Conservation (phyloP, 2,797 vertebrate genomes). For the Amazonetta brasiliensis region DNA sequence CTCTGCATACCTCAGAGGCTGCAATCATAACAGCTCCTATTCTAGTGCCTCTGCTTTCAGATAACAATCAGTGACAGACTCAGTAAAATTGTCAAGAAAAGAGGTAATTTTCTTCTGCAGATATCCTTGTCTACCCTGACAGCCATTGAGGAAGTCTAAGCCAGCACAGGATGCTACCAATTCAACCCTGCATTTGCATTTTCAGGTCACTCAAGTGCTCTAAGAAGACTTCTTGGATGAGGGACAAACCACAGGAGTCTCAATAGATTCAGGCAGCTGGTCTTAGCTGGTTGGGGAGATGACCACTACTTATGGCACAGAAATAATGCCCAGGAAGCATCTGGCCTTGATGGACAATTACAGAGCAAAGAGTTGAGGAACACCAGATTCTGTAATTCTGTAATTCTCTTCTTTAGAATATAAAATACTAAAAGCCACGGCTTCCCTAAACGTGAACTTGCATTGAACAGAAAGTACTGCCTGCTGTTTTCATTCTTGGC, state of each 20-base stretch:
- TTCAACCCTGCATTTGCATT: neutral
- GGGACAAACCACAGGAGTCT: neutral
- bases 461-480: accelerated
- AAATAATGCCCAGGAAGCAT: neutral
- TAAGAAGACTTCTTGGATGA: neutral
- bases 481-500: neutral
- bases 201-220: neutral
- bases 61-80: neutral
- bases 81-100: neutral
- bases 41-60: neutral
- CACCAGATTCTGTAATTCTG: neutral
- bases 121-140: neutral
- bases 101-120: neutral
- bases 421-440: neutral
- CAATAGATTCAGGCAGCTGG: neutral
- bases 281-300: neutral
- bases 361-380: neutral
- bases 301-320: neutral
- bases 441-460: neutral
- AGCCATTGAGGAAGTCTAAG: neutral
- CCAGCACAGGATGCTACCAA: neutral
- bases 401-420: neutral
- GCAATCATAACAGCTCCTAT: neutral
- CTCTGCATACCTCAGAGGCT: neutral
- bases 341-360: neutral